Percentiles rank a stretch among this genome's conserved stretches.
These are phyloP conservation scores for Scaptomyza pallida DNA, from an alignment of 1,140 invertebrate species.

Conservation along the genomic window DNA sequence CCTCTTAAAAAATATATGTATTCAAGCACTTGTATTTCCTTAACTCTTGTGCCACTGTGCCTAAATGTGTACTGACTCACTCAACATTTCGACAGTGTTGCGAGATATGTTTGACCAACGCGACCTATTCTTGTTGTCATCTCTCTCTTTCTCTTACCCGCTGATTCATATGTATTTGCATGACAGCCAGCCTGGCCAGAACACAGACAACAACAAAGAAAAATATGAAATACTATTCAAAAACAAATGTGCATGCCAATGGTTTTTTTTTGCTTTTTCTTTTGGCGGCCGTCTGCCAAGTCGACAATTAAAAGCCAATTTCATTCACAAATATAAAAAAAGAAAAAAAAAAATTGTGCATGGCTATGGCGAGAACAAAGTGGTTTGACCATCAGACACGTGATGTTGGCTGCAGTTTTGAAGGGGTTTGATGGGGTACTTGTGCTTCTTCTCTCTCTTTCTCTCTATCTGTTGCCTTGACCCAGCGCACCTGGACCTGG, in stretches of 20 bases:
- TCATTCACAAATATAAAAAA: constrained; percentile 65
- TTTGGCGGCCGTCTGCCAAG: constrained; percentile 33
- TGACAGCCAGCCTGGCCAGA: constrained; percentile 46
- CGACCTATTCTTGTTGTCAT: constrained; percentile 55
- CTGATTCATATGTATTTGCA: constrained; percentile 62
- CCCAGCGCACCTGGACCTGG: constrained; percentile 23
- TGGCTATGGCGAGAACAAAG: neutral
- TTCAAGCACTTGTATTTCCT: neutral
- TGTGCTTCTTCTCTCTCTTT: neutral
- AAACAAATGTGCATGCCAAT: constrained; percentile 60
- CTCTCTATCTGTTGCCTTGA: constrained; percentile 20
- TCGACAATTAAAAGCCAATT: constrained; percentile 76
- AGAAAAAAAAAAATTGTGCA: constrained; percentile 37
- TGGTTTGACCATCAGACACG: constrained; percentile 36
- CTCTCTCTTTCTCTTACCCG: constrained; percentile 15
- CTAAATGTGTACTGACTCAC: constrained; percentile 47
- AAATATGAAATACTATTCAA: constrained; percentile 19
- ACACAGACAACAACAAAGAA: constrained; percentile 30
- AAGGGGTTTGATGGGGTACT: neutral
- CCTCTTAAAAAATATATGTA: too few species aligned
- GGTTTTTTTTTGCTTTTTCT: constrained; percentile 31
- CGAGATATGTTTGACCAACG: constrained; percentile 59
- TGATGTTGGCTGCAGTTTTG: constrained; percentile 37
- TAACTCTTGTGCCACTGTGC: constrained; percentile 48
- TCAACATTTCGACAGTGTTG: constrained; percentile 36